Conservation (phyloP, 2,888 invertebrate species). For the Andrena praecox region DNA sequence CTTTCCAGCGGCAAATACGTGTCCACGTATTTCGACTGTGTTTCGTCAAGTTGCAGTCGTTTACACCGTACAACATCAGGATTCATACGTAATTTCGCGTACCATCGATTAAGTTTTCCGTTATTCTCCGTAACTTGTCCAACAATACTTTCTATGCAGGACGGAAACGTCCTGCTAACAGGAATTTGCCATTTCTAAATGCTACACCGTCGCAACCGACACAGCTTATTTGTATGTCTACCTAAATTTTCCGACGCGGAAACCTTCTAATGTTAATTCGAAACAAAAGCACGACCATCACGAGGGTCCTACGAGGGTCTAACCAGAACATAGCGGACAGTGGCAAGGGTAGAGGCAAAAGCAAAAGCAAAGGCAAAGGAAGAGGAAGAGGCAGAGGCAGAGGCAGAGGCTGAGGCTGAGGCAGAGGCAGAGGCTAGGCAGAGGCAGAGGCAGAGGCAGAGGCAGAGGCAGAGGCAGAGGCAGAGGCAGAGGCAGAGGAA, state of each 20-base stretch:
- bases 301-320: constrained; percentile 44
- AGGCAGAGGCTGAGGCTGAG: neutral
- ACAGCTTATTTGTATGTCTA: constrained; percentile 58
- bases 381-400: neutral
- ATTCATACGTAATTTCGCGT: neutral
- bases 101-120: neutral
- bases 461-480: neutral
- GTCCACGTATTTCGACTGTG: neutral
- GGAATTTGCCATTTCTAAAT: constrained; percentile 15
- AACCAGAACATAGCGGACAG: constrained; percentile 28
- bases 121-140: neutral
- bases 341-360: constrained; percentile 1
- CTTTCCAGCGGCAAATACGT: constrained; percentile 15
- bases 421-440: neutral
- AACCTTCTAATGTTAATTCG: constrained; percentile 76
- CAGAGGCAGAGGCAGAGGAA: neutral
- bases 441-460: no score
- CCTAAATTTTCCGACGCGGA: constrained; percentile 71
- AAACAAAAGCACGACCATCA: constrained; percentile 70
- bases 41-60: neutral
- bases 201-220: constrained; percentile 13
- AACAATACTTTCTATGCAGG: neutral
- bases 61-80: neutral
- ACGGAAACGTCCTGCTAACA: neutral
- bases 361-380: neutral